Conservation (phyloP, 2,113 vertebrate genomes). For the Gopherus evgoodei region DNA sequence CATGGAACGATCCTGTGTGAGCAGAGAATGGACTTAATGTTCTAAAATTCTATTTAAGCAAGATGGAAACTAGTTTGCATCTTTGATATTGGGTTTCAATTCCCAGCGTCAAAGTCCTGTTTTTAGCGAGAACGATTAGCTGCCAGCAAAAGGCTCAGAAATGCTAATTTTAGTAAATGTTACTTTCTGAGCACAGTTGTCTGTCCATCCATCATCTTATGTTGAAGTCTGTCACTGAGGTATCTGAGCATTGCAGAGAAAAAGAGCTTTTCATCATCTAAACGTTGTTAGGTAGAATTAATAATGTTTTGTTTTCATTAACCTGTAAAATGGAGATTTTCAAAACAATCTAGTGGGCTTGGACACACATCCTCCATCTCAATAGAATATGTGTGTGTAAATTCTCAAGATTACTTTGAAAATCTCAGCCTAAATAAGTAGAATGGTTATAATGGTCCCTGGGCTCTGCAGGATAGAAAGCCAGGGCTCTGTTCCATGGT, state of each 20-base stretch:
- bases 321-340: not conserved
- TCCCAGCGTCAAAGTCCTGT: not conserved
- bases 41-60: not conserved
- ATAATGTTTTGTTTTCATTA: not conserved
- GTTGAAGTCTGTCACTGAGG: not conserved
- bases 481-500: accelerated
- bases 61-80: accelerated
- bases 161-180: not conserved
- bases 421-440: not conserved
- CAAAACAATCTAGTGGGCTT: not conserved
- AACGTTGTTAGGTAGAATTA: accelerated
- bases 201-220: not conserved
- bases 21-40: not conserved
- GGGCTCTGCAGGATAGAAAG: not conserved
- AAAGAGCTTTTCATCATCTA: not conserved
- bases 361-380: not conserved
- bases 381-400: not conserved
- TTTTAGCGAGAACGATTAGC: not conserved
- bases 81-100: not conserved
- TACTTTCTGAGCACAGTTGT: not conserved
- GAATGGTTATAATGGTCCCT: not conserved
- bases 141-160: not conserved
- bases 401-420: not conserved
- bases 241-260: not conserved
- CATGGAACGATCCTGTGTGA: not conserved